Conservation (phyloP, 2,797 vertebrate genomes). For the Amniataba percoides region DNA sequence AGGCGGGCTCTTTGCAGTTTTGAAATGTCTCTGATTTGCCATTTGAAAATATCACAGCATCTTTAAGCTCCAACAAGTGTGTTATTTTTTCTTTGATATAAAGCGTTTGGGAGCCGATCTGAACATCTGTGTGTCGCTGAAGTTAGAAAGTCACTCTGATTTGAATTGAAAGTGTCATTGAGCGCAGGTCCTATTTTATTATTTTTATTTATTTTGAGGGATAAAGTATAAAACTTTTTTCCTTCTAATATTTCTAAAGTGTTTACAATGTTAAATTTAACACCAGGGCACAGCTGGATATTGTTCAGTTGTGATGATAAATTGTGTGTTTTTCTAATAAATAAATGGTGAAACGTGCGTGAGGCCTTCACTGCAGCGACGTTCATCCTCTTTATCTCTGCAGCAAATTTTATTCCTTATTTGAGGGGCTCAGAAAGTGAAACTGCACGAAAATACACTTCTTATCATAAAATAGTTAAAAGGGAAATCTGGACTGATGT, state of each 20-base stretch:
- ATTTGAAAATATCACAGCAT: neutral
- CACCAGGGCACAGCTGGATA: neutral
- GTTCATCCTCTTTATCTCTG: neutral
- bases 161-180: neutral
- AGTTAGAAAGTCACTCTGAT: neutral
- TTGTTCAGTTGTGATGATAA: neutral
- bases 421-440: neutral
- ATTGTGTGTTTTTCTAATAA: neutral
- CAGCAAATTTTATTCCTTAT: neutral
- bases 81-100: neutral
- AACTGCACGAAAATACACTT: neutral
- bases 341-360: neutral
- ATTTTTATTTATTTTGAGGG: neutral
- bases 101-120: neutral
- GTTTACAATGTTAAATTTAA: neutral
- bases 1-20: constrained; percentile 8
- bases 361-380: neutral
- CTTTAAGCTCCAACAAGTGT: neutral
- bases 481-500: neutral
- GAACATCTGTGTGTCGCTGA: neutral
- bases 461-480: neutral
- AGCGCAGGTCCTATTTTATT: neutral
- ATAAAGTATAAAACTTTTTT: neutral
- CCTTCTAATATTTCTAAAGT: neutral
- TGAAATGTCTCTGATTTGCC: neutral